Evolutionary conservation across 2,113 vertebrate genomes (phyloP).

Genomic region (Platanista minor): DNA sequence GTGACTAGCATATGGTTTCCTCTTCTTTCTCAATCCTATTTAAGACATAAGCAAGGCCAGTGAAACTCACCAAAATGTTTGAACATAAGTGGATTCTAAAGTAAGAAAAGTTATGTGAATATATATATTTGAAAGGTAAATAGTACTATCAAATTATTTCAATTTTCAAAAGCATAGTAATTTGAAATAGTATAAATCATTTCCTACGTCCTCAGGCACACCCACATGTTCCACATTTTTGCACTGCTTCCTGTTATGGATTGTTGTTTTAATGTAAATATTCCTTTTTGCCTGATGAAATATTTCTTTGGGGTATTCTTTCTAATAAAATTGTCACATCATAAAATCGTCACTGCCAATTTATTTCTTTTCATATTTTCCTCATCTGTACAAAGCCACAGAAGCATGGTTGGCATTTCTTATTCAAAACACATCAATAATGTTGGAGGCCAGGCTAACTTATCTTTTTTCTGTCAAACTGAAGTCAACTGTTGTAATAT

Average conservation of each 20-base stretch:
- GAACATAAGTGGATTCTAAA: not conserved
- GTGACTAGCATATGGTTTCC: not conserved
- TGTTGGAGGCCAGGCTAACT: not conserved
- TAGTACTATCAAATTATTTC: not conserved
- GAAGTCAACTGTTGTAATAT: conserved; percentile 53
- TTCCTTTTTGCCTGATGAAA: not conserved
- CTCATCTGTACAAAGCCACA: conserved; percentile 39
- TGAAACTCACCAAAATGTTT: not conserved
- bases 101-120: not conserved
- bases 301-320: not conserved
- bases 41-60: not conserved
- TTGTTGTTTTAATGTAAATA: conserved; percentile 12
- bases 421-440: conserved; percentile 63
- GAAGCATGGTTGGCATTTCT: conserved; percentile 51
- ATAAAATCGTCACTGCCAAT: conserved; percentile 38
- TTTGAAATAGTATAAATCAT: not conserved
- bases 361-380: conserved; percentile 54
- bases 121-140: not conserved
- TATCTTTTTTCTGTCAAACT: conserved; percentile 51
- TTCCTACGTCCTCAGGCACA: not conserved
- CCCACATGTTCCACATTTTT: not conserved
- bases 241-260: not conserved
- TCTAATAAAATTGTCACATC: conserved; percentile 19
- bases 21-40: not conserved
- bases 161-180: not conserved